Evolutionary conservation across 2,113 vertebrate species (phyloP).

Genomic region (Archilochus colubris): DNA sequence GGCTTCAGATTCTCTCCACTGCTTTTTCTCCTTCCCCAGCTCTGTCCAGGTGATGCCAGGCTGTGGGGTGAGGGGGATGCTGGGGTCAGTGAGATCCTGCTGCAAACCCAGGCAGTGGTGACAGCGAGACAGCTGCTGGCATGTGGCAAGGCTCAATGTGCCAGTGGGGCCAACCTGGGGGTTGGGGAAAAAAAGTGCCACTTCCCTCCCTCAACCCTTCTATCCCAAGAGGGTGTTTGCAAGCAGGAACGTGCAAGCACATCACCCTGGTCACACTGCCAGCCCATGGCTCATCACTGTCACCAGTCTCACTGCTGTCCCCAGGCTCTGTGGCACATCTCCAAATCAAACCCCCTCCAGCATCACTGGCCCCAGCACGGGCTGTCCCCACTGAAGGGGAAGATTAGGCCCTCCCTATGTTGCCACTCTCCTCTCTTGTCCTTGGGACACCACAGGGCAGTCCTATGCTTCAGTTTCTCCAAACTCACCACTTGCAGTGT

Average conservation of each 20-base stretch:
- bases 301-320: not conserved
- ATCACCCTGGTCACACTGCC: rapidly evolving
- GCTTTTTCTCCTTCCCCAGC: not conserved
- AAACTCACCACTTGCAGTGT: rapidly evolving
- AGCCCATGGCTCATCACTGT: not conserved
- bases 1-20: rapidly evolving
- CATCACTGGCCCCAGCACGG: rapidly evolving
- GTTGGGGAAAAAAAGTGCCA: rapidly evolving
- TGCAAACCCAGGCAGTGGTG: rapidly evolving
- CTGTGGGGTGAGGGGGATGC: rapidly evolving
- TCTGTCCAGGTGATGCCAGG: not conserved
- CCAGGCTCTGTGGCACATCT: not conserved
- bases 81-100: not conserved
- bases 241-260: not conserved
- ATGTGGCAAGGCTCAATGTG: rapidly evolving
- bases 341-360: not conserved
- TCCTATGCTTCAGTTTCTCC: rapidly evolving
- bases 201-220: rapidly evolving
- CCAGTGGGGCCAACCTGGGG: rapidly evolving
- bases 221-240: not conserved
- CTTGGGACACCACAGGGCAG: rapidly evolving
- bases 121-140: not conserved
- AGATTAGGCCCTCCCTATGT: not conserved
- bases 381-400: rapidly evolving
- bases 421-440: not conserved